Conservation (phyloP, 2,113 vertebrate genomes). For the Oriolus oriolus region DNA sequence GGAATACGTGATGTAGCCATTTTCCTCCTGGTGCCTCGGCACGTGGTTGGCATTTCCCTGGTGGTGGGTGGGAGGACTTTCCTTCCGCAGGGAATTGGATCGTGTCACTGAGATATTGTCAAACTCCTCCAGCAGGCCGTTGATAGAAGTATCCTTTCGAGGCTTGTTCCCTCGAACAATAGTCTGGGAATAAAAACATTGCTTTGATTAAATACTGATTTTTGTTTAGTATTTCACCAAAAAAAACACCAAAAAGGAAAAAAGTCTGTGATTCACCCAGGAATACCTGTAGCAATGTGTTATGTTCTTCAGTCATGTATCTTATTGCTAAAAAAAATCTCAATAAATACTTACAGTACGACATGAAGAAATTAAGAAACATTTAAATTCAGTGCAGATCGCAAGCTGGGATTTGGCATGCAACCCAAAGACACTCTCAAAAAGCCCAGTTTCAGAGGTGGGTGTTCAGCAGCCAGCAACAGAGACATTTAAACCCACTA, state of each 20-base stretch:
- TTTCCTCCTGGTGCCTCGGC: slow-evolving; percentile 80
- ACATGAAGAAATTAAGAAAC: neutral
- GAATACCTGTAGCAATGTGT: accelerated
- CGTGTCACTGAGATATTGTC: slow-evolving; percentile 97
- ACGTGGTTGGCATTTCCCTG: slow-evolving; percentile 77
- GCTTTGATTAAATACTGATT: slow-evolving; percentile 32
- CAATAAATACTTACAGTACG: neutral
- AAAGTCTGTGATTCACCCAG: neutral
- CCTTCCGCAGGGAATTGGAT: slow-evolving; percentile 95
- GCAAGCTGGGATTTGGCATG: neutral
- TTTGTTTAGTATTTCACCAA: neutral
- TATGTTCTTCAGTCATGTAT: neutral
- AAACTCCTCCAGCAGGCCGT: slow-evolving; percentile 94
- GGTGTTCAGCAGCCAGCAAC: neutral
- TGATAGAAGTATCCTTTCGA: slow-evolving; percentile 91
- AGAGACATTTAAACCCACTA: neutral
- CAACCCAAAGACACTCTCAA: neutral
- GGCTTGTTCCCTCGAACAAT: slow-evolving; percentile 95
- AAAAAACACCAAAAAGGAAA: neutral
- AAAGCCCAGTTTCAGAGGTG: neutral
- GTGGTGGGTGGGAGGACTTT: slow-evolving; percentile 89
- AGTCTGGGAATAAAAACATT: slow-evolving; percentile 77
- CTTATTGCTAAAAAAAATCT: neutral
- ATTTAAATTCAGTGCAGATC: neutral
- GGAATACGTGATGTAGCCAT: slow-evolving; percentile 89